Conservation (phyloP, 2,113 vertebrate species). For the Cinclus cinclus region DNA sequence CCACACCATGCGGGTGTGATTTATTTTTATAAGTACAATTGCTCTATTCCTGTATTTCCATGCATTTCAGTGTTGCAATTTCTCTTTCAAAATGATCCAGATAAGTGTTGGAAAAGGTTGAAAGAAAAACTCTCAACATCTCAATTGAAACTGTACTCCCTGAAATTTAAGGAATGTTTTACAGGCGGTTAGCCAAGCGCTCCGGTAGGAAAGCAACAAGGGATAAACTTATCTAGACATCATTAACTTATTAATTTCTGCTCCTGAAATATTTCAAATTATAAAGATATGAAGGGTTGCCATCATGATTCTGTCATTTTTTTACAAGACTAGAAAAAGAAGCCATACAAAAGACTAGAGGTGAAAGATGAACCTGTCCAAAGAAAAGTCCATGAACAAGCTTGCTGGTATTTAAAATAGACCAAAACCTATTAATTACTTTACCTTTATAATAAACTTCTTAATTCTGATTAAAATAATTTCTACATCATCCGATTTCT, state of each 20-base stretch:
- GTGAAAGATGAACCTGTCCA: neutral
- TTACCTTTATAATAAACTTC: neutral
- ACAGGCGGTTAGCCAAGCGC: neutral
- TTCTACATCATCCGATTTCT: neutral
- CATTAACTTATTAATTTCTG: neutral
- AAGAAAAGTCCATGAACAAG: neutral
- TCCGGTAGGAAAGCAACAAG: neutral
- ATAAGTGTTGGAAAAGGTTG: neutral
- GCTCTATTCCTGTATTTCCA: neutral
- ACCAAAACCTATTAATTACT: neutral
- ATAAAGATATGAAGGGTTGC: neutral
- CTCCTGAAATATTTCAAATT: neutral
- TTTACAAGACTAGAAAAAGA: neutral
- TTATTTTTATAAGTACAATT: neutral
- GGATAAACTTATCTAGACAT: neutral
- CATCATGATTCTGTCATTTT: neutral
- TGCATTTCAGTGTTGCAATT: neutral
- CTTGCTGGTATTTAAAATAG: neutral
- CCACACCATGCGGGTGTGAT: neutral
- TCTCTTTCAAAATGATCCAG: slow-evolving; percentile 21
- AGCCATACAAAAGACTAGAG: neutral
- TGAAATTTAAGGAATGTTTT: neutral
- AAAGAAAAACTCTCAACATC: neutral
- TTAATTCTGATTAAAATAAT: neutral
- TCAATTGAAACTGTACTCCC: neutral